Conservation (phyloP, 1,140 invertebrate species). For the Nebria ingens region DNA sequence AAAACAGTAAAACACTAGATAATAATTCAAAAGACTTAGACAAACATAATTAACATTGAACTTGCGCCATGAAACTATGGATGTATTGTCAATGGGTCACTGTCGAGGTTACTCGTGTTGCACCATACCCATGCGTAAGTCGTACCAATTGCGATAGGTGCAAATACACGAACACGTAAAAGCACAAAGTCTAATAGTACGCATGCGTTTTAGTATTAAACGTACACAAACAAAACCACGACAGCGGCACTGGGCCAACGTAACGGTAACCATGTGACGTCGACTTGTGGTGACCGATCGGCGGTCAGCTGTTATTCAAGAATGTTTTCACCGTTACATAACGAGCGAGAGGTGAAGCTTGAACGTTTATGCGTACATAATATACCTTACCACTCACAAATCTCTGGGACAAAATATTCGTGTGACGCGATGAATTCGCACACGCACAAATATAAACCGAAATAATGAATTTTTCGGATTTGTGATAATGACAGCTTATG, state of each 20-base stretch:
- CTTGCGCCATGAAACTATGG: background rate
- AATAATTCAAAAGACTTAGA: too few species aligned
- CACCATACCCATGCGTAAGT: too few species aligned
- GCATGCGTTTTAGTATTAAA: too few species aligned
- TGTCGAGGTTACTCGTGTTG: slow-evolving; percentile 1
- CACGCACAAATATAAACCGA: too few species aligned
- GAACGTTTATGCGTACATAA: slow-evolving; percentile 12
- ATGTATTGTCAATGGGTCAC: background rate
- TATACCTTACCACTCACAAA: background rate
- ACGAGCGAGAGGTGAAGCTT: slow-evolving; percentile 16
- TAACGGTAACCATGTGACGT: slow-evolving; percentile 25
- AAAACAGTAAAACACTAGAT: too few species aligned
- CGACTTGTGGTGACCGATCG: slow-evolving; percentile 17
- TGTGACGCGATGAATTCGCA: too few species aligned
- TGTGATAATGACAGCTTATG: too few species aligned
- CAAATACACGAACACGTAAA: too few species aligned
- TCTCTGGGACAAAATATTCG: background rate
- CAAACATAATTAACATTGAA: slow-evolving; percentile 4
- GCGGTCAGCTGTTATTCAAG: slow-evolving; percentile 22
- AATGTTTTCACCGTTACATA: slow-evolving; percentile 25
- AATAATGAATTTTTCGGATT: too few species aligned
- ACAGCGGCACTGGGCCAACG: slow-evolving; percentile 26
- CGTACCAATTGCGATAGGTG: too few species aligned
- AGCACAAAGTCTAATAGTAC: too few species aligned
- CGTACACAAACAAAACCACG: too few species aligned